Base-by-base conservation (phyloP, 2,888 invertebrate genomes). In the Zaprionus lineosus region DNA sequence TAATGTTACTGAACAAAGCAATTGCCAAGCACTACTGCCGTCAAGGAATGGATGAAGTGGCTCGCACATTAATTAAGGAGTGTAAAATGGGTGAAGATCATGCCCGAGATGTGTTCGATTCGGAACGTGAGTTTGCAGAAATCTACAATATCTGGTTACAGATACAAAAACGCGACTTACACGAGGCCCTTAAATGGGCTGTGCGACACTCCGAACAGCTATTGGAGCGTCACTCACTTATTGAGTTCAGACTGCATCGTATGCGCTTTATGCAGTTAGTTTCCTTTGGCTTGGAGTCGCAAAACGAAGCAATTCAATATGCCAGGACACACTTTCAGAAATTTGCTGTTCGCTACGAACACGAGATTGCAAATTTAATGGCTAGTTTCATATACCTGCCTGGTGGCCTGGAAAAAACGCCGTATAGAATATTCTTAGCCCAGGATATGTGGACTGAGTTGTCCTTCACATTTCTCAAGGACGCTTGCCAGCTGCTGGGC, bases 21-120 rank as follows among this genome's bases (percentile, higher is more conserved):
- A 96, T 98, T 64, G 97, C 97, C 77, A 97, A 98, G 88, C 98
- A 99, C 91, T 96, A 98, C 88, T 96, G 97, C 86, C 93, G 98
- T 69, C 97, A 98, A 91, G 98, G 98, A 33, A 93, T 97, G 92
- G 93, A 97, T 72, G 97, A 97, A 48, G 97, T 98, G 24, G 98
- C 97, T 1, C 96, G 97, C 86, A 93, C 94, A 74, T 89, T 97
- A 36, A 87, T 90, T n/a, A 88, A 86, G 21, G 89, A 89, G 60
- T 88, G 86, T 14, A 77, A 86, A 47, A 89, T 89, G 89, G 60
- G 81, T 7, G 83, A 84, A 7, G 84, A 83, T 4, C 84, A 89
- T 44, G 89, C 89, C 9, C 78, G 86, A 28, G 88, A 89, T 67
- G 87, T 90, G 2, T 89, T 88, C 29, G 88, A 90, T 18, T 89